phyloP scores from a whole-genome alignment of 2,113 vertebrate genomes.

The Leptocoma aspasia region DNA sequence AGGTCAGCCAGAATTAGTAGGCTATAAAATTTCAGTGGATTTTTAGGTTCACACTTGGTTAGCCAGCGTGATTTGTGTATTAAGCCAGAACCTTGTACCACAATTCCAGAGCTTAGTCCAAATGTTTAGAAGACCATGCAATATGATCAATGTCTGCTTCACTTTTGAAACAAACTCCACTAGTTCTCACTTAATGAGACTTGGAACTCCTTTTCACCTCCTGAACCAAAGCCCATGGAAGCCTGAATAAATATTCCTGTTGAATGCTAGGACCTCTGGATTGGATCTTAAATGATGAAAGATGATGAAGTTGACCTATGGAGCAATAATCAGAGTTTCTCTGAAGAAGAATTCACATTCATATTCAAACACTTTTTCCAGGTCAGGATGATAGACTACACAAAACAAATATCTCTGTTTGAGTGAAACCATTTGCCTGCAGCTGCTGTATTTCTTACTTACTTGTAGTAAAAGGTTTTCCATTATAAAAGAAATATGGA shows the following conservation, averaged over 20 bases:
- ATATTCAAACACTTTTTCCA: not conserved
- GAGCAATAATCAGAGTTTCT: not conserved
- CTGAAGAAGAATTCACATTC: not conserved
- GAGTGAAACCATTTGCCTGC: not conserved
- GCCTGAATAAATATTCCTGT: not conserved
- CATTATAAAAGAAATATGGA: not conserved
- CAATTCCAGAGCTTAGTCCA: not conserved
- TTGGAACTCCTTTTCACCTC: not conserved
- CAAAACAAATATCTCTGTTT: not conserved
- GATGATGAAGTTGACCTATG: not conserved
- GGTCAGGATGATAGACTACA: not conserved
- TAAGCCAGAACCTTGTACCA: not conserved
- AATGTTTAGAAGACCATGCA: not conserved
- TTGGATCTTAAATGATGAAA: not conserved
- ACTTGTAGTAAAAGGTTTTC: not conserved
- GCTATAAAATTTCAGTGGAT: not conserved
- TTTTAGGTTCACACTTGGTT: not conserved
- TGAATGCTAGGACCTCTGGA: not conserved
- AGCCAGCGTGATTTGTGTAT: not conserved
- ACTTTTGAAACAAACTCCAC: not conserved
- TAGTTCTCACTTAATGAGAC: not conserved
- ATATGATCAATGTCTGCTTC: conserved; percentile 7
- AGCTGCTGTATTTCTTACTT: not conserved
- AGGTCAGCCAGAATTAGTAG: not conserved
- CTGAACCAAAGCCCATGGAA: not conserved